These are phyloP conservation scores for Athripsodes cinereus DNA, from an alignment of 2,888 invertebrate species.

Conservation along the genomic window DNA sequence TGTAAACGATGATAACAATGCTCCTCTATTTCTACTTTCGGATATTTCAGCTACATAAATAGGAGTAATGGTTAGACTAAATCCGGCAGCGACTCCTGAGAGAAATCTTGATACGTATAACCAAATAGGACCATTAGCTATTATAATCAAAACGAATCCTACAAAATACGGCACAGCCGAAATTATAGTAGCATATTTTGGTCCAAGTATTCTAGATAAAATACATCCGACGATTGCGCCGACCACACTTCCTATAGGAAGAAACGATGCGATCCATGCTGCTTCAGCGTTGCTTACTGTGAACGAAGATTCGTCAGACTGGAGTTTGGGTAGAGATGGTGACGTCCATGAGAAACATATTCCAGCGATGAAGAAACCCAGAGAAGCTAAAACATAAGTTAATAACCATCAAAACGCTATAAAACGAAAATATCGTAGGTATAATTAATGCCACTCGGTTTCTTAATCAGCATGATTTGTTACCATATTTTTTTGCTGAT, in stretches of 20 bases:
- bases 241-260: conserved; percentile 18
- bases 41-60: conserved; percentile 27
- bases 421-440: too few relatives aligned
- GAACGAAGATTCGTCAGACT: conserved; percentile 33
- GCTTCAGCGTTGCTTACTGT: conserved; percentile 35
- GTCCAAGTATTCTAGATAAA: conserved; percentile 18
- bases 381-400: conserved; percentile 21
- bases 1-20: conserved; percentile 16
- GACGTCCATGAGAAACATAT: conserved; percentile 39
- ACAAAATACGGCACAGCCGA: conserved; percentile 16
- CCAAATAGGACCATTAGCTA: conserved; percentile 27
- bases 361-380: conserved; percentile 29
- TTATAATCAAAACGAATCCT: conserved; percentile 18
- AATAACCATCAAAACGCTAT: too few relatives aligned
- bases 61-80: conserved; percentile 19
- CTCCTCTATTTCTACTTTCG: conserved; percentile 25
- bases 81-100: conserved; percentile 24
- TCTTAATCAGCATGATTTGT: too few relatives aligned
- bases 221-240: conserved; percentile 18
- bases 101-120: conserved; percentile 33
- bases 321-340: conserved; percentile 34
- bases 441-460: too few relatives aligned
- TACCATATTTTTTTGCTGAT: too few relatives aligned
- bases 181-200: conserved; percentile 18
- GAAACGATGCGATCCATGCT: conserved; percentile 33